Base-by-base conservation (phyloP, 2,888 invertebrate genomes). In the Diarsia dahlii region DNA sequence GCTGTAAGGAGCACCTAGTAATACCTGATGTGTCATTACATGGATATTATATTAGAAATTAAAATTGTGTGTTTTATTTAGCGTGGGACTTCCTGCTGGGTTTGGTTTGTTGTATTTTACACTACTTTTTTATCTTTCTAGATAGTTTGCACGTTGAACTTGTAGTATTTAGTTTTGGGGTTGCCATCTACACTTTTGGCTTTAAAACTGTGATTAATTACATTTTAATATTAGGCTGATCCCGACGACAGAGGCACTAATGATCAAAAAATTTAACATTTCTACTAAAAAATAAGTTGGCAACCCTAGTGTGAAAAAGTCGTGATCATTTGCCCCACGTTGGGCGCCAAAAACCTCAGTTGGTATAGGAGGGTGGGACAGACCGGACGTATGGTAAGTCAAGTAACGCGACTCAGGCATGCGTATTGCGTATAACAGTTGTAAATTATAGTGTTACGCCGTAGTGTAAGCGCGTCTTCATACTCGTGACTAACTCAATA, bases 11-110 rank as follows among this genome's bases (percentile, higher is more conserved):
- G 96, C 96, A 95, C 95, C 89, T 95, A 95, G 93, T 90, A 91
- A 92, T 95, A 94, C 92, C 92, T 92, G 89, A 94, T 95, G 95
- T 96, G 95, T 95, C 95, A 96, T 96, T 96, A 96, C 95, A 96
- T 95, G 93, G 93, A 94, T 95, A 95, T 95, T 93, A 93, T 88
- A 87, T 94, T 96, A 96, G 95, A 95, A 95, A 93, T 88, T 88
- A 88, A 92, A 92, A 93, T 92, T 91, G 94, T 95, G 95, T 96
- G 95, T 96, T 96, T 96, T 96, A 96, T 96, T 96, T 96, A 94
- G 93, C 91, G 94, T 91, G 94, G 94, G 94, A 91, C 90, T 91
- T 92, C 91, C 91, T 90, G 92, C 90, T 91, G 94, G 94, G 94
- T 90, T 88, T 90, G 84, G 86, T 89, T 88, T 87, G 87, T 88